These are phyloP conservation scores for Carassius auratus DNA, from an alignment of 2,113 vertebrate species.

Conservation along the genomic window DNA sequence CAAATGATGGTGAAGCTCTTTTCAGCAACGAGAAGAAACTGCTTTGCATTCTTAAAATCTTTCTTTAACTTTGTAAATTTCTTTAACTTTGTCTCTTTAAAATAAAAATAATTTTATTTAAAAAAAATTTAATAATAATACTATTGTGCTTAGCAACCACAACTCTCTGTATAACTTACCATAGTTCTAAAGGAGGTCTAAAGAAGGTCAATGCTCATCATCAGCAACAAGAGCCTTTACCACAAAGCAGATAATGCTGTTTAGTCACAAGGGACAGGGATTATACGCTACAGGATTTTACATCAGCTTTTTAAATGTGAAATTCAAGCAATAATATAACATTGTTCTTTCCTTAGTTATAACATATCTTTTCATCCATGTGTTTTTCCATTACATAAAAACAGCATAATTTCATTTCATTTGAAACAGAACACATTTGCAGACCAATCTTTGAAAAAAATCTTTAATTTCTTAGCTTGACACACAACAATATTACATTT, in stretches of 20 bases:
- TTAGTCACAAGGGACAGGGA: neutral
- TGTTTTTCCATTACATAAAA: neutral
- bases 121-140: neutral
- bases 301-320: neutral
- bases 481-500: no score
- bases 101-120: no score
- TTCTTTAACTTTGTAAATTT: neutral
- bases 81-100: neutral
- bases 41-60: no score
- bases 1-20: neutral
- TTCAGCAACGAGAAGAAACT: neutral
- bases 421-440: neutral
- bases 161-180: constrained; percentile 13
- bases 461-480: neutral
- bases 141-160: neutral
- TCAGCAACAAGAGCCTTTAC: neutral
- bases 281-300: neutral
- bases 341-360: neutral
- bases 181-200: neutral
- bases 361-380: neutral
- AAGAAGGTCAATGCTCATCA: constrained; percentile 42
- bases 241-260: neutral
- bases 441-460: neutral
- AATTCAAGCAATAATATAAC: neutral
- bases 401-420: neutral